A percentile compares a stretch with the other conserved stretches of the same genome.
These are phyloP conservation scores for Atta texana DNA, from an alignment of 1,140 invertebrate genomes.

Conservation along the genomic window DNA sequence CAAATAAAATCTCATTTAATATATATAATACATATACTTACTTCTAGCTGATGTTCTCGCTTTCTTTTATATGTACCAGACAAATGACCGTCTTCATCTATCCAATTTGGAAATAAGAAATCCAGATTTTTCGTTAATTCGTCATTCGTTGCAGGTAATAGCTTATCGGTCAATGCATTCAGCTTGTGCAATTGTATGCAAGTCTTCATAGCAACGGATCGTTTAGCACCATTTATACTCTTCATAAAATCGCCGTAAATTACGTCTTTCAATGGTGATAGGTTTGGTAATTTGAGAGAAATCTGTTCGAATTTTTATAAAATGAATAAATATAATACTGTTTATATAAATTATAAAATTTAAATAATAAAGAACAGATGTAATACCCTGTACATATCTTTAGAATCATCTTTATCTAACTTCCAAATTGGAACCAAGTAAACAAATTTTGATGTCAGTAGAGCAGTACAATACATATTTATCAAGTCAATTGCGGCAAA, in stretches of 20 bases:
- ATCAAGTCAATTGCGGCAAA: conserved; percentile 90
- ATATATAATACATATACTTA: conserved; percentile 48
- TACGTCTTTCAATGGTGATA: conserved; percentile 74
- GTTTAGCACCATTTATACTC: conserved; percentile 90
- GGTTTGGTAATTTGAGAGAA: conserved; percentile 79
- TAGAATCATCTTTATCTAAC: conserved; percentile 66
- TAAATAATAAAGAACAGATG: background rate
- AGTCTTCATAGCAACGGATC: conserved; percentile 92
- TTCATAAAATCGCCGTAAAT: conserved; percentile 83
- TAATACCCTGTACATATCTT: conserved; percentile 37
- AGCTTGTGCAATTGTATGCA: conserved; percentile 90
- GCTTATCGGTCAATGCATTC: conserved; percentile 92
- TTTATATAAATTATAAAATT: background rate
- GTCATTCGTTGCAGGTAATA: conserved; percentile 89
- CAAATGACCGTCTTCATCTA: conserved; percentile 79
- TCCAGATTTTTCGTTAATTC: conserved; percentile 75
- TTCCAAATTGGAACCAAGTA: conserved; percentile 90
- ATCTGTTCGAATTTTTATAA: conserved; percentile 70
- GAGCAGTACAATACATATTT: conserved; percentile 91
- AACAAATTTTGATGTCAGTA: conserved; percentile 95
- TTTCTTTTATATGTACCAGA: conserved; percentile 91
- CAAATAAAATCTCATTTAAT: background rate
- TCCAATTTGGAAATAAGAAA: conserved; percentile 87
- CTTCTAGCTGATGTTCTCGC: conserved; percentile 90
- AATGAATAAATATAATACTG: conserved; percentile 1